Evolutionary conservation across 30 jellyfish, hydroid and myxozoan species (phyloP).

Genomic region (Hydractinia symbiolongicarpus): DNA sequence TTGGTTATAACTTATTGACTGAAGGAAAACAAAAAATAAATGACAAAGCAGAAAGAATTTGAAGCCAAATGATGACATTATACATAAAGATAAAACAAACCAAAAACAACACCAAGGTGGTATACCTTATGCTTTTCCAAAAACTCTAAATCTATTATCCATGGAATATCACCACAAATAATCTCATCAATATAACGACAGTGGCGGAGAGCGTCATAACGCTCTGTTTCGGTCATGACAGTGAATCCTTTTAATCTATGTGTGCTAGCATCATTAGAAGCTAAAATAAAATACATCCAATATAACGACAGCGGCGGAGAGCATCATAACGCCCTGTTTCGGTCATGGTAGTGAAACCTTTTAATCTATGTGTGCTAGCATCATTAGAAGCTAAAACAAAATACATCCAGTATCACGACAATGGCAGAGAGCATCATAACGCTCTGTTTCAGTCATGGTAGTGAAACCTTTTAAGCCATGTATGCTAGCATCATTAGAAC

Average conservation of each 20-base stretch:
- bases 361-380: conserved; percentile 66
- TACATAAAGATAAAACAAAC: neutral
- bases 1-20: too few relatives aligned
- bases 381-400: conserved; percentile 90
- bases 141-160: conserved; percentile 69
- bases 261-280: conserved; percentile 75
- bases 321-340: conserved; percentile 93
- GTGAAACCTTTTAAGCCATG: conserved; percentile 94
- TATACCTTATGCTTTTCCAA: conserved; percentile 70
- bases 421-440: conserved; percentile 93
- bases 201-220: conserved; percentile 91
- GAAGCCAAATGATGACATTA: neutral
- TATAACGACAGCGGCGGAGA: conserved; percentile 90
- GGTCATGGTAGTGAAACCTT: conserved; percentile 95
- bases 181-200: conserved; percentile 97
- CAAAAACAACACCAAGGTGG: neutral
- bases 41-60: too few relatives aligned
- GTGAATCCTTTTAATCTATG: conserved; percentile 94
- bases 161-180: conserved; percentile 81
- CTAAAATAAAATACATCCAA: conserved; percentile 30
- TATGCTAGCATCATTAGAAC: conserved; percentile 73
- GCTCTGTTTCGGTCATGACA: conserved; percentile 87
- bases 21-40: too few relatives aligned
- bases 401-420: conserved; percentile 96
- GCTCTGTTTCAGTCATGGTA: conserved; percentile 84